phyloP scores from a whole-genome alignment of 2,113 vertebrate species.

The Halichoeres trimaculatus region DNA sequence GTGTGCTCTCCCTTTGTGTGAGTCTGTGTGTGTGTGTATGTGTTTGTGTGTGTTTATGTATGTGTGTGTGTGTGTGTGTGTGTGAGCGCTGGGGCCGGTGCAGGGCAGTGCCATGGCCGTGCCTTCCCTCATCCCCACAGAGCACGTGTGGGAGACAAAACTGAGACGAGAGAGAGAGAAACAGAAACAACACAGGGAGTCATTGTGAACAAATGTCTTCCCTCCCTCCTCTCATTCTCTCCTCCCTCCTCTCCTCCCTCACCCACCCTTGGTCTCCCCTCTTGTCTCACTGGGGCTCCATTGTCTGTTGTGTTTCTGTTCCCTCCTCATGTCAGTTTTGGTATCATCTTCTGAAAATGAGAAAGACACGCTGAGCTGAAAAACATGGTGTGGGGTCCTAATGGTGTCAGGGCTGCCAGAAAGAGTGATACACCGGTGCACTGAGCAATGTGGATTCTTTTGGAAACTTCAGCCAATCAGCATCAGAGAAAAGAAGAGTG shows the following conservation, averaged over 20 bases:
- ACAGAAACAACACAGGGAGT: slow-evolving; percentile 46
- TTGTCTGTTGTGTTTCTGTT: slow-evolving; percentile 32
- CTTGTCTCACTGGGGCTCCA: slow-evolving; percentile 44
- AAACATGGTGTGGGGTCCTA: neutral
- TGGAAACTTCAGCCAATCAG: too few species aligned
- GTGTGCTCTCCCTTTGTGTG: slow-evolving; percentile 26
- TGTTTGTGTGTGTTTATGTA: slow-evolving; percentile 10
- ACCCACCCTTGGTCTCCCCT: slow-evolving; percentile 33
- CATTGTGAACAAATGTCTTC: slow-evolving; percentile 60
- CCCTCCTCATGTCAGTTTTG: slow-evolving; percentile 16
- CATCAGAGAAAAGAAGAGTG: too few species aligned
- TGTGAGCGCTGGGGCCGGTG: slow-evolving; percentile 40
- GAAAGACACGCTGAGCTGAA: neutral
- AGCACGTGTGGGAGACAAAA: slow-evolving; percentile 43
- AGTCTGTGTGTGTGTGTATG: slow-evolving; percentile 18
- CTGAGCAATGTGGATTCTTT: too few species aligned
- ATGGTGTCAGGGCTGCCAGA: too few species aligned
- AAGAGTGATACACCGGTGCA: too few species aligned
- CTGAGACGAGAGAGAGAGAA: neutral
- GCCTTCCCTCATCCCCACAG: slow-evolving; percentile 62
- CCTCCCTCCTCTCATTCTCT: slow-evolving; percentile 29
- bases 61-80: slow-evolving; percentile 20
- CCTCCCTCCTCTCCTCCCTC: slow-evolving; percentile 32
- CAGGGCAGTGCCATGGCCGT: slow-evolving; percentile 69
- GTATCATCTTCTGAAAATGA: slow-evolving; percentile 9